Evolutionary conservation across 1,140 invertebrate species (phyloP), one percentile per base, ranked within the genome.

Genomic region (Aphidius gifuensis): DNA sequence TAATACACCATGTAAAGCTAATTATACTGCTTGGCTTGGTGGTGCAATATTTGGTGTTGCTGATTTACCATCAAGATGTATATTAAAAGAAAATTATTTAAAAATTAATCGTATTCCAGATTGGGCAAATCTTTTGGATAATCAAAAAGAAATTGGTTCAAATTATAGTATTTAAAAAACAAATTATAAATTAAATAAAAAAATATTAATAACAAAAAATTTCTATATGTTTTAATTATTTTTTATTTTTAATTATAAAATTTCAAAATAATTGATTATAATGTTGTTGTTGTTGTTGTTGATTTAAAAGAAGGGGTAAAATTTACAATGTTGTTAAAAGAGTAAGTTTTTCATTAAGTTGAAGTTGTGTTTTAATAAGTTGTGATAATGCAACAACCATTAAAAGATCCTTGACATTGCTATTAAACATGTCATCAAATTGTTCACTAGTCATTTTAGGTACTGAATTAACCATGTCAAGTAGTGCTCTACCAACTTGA

Each of bases 381-480:
- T 98, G 95, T 7, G 94, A 92, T 38, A 98, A 83, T 46, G 96
- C 96, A 66, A 96, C 89, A 53, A 98, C 94, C 96, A 98, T 97
- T 49, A 98, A 82, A 63, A 98, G 85, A 85, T 98, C 96, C 81
- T 97, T 97, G 72, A 97, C 92, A 77, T 96, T 96, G 67, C 93
- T 92, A 71, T 96, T 97, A 73, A 98, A 90, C 91, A 97, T 96
- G 66, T 93, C 88, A 32, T 94, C 93, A 79, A 98, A 97, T 73
- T 95, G 89, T 74, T 95, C 92, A 45, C 87, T 85, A 21, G 87
- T 87, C 85, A 97, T 93, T 75, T 93, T 91, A 21, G 96, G 95
- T 57, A 96, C 89, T 40, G 92, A 90, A 79, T 93, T 90, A 42
- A 96, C 92, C 73, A 98, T 87, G 79, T 96, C 90, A 42, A 97